phyloP scores from a whole-genome alignment of 2,888 invertebrate genomes.

The Cheilosia urbana region DNA sequence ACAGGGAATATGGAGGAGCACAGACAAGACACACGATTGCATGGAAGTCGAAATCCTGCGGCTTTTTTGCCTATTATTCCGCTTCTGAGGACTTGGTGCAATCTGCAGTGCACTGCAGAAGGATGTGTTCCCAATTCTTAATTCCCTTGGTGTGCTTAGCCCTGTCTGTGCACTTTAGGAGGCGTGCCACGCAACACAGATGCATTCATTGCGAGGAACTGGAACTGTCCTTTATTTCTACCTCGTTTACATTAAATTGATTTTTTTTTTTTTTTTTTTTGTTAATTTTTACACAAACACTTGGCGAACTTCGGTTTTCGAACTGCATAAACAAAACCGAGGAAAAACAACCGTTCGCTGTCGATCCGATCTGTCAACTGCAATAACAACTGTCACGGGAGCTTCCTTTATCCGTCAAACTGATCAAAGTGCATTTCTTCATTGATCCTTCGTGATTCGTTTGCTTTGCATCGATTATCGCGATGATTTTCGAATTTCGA shows the following conservation, averaged over 20 bases:
- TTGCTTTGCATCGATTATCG: slow-evolving; percentile 16
- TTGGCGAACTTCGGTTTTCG: slow-evolving; percentile 16
- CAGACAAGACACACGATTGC: slow-evolving; percentile 29
- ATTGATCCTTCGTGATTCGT: slow-evolving; percentile 17
- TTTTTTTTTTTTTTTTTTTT: not conserved
- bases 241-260: slow-evolving; percentile 3
- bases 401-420: slow-evolving; percentile 41
- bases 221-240: slow-evolving; percentile 15
- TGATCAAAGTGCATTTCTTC: slow-evolving; percentile 72
- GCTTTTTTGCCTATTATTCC: slow-evolving; percentile 37
- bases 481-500: slow-evolving; percentile 6
- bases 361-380: slow-evolving; percentile 35
- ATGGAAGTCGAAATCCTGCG: slow-evolving; percentile 63
- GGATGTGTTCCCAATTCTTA: slow-evolving; percentile 57
- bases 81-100: slow-evolving; percentile 27
- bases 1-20: slow-evolving; percentile 36
- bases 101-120: slow-evolving; percentile 39
- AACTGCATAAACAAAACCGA: not conserved
- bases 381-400: slow-evolving; percentile 13
- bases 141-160: slow-evolving; percentile 57
- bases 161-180: slow-evolving; percentile 54
- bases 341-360: slow-evolving; percentile 6
- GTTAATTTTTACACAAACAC: not conserved
- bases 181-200: slow-evolving; percentile 50
- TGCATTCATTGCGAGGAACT: slow-evolving; percentile 41